phyloP scores from a whole-genome alignment of 2,797 vertebrate genomes.

The Sarcophilus harrisii region DNA sequence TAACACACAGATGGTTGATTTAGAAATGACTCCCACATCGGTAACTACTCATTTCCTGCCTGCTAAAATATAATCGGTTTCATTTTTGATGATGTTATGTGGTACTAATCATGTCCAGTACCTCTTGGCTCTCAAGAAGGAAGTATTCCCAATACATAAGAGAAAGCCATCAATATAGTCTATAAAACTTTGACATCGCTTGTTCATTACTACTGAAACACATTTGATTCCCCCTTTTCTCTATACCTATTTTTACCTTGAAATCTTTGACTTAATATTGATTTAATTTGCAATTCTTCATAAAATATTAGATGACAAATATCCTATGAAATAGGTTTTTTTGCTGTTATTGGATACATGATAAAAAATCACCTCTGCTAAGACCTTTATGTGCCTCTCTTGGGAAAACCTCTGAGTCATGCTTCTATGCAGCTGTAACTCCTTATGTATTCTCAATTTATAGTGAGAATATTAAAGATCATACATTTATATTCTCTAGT shows the following conservation, averaged over 20 bases:
- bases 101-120: background rate
- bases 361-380: background rate
- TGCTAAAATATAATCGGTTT: background rate
- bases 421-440: background rate
- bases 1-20: conserved; percentile 1
- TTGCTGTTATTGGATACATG: background rate
- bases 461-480: background rate
- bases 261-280: background rate
- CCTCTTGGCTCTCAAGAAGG: background rate
- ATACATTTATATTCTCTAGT: background rate
- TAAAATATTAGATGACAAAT: background rate
- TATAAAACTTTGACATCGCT: background rate
- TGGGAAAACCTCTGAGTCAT: background rate
- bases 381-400: background rate
- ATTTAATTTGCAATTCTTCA: background rate
- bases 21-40: background rate
- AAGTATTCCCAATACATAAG: background rate
- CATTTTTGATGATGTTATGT: background rate
- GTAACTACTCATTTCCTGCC: conserved; percentile 3
- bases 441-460: background rate
- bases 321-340: background rate
- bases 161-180: background rate
- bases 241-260: background rate
- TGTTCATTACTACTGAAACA: background rate
- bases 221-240: background rate